Conservation (phyloP, 2,888 invertebrate species). For the Epinotia brunnichana region DNA sequence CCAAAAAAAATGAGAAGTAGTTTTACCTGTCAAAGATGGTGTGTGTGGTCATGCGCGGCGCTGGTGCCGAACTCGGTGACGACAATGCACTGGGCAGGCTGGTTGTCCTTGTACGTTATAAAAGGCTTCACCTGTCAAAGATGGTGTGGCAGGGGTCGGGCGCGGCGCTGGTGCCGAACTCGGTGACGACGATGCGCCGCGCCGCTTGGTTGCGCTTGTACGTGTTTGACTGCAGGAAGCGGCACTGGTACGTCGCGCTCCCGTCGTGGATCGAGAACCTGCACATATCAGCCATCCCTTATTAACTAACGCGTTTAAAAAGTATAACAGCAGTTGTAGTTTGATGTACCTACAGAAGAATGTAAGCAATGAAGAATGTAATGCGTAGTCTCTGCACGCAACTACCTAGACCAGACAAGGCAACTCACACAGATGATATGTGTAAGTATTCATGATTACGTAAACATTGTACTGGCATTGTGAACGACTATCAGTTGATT, state of each 20-base stretch:
- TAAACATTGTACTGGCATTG: too few relatives aligned
- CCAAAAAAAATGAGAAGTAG: too few relatives aligned
- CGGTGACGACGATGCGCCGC: conserved; percentile 91
- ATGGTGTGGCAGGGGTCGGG: conserved; percentile 92
- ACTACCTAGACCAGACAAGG: too few relatives aligned
- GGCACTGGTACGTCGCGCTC: conserved; percentile 90
- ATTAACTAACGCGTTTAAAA: not conserved
- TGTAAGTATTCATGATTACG: too few relatives aligned
- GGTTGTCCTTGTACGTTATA: conserved; percentile 86
- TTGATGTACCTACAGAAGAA: too few relatives aligned
- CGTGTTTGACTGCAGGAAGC: conserved; percentile 89
- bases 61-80: conserved; percentile 93
- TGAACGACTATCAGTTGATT: too few relatives aligned
- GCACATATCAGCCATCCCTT: conserved; percentile 45
- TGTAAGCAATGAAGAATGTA: too few relatives aligned
- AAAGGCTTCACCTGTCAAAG: conserved; percentile 81
- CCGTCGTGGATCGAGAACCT: conserved; percentile 90
- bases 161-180: conserved; percentile 91
- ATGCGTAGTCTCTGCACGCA: too few relatives aligned
- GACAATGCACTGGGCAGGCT: conserved; percentile 91
- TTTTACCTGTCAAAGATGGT: conserved; percentile 86
- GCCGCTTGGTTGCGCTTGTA: conserved; percentile 89
- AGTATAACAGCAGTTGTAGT: too few relatives aligned
- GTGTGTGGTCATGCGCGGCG: conserved; percentile 90
- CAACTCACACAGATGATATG: too few relatives aligned